These are phyloP conservation scores for Anguilla japonica DNA, from an alignment of 2,113 vertebrate genomes.

Conservation along the genomic window DNA sequence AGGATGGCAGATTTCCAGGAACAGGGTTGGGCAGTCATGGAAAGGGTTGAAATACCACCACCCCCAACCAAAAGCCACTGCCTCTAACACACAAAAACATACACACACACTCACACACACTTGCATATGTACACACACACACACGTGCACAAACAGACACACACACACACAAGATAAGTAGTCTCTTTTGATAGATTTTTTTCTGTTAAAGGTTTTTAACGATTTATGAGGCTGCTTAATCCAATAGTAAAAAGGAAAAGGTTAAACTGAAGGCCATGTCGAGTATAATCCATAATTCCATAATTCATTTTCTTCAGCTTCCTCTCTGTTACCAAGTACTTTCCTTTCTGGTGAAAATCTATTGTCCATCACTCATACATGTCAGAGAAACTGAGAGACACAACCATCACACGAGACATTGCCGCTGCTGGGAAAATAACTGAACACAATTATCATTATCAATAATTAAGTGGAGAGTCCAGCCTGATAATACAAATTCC, in stretches of 20 bases:
- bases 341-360: neutral
- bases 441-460: slow-evolving; percentile 50
- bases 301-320: slow-evolving; percentile 3
- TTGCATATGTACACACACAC: neutral
- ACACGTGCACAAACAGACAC: neutral
- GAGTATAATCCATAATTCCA: slow-evolving; percentile 5
- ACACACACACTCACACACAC: too few species aligned
- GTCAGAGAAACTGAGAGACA: slow-evolving; percentile 3
- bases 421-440: neutral
- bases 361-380: neutral
- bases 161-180: neutral
- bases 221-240: slow-evolving; percentile 14
- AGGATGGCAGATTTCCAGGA: too few species aligned
- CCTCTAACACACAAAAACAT: too few species aligned
- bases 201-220: slow-evolving; percentile 11
- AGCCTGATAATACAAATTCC: slow-evolving; percentile 50
- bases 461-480: slow-evolving; percentile 33
- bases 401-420: neutral
- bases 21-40: too few species aligned
- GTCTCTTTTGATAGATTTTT: slow-evolving; percentile 13
- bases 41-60: too few species aligned
- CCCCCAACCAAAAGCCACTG: too few species aligned
- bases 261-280: slow-evolving; percentile 13
- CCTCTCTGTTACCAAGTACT: neutral
- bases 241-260: slow-evolving; percentile 13